Conservation (phyloP, 2,113 vertebrate genomes). For the Chloebia gouldiae region DNA sequence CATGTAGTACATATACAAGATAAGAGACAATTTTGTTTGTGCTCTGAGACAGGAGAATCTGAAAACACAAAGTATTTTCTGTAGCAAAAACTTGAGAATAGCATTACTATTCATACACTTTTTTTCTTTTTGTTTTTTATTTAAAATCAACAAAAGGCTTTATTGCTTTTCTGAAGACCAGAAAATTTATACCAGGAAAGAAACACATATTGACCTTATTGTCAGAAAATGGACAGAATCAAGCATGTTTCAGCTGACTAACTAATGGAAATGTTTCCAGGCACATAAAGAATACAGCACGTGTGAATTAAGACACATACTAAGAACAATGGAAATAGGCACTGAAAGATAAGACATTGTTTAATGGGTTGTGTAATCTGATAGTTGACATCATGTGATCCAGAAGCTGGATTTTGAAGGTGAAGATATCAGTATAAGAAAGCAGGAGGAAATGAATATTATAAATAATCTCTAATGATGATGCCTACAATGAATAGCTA, state of each 20-base stretch:
- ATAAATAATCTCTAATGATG: background rate
- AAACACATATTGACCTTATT: background rate
- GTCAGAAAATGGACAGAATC: background rate
- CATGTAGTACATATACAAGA: background rate
- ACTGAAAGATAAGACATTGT: constrained; percentile 38
- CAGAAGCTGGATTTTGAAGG: constrained; percentile 18
- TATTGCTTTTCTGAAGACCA: background rate
- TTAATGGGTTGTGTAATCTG: constrained; percentile 34
- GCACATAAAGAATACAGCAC: background rate
- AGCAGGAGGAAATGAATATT: background rate
- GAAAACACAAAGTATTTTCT: background rate
- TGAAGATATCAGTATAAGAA: background rate
- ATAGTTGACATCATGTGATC: background rate
- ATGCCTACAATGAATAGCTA: background rate
- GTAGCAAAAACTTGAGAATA: background rate
- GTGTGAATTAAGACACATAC: background rate
- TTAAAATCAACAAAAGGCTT: background rate
- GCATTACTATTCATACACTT: background rate
- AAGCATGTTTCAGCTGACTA: background rate
- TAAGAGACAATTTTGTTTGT: background rate
- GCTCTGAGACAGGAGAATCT: background rate
- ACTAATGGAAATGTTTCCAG: background rate
- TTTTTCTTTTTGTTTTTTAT: background rate
- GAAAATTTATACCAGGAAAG: background rate
- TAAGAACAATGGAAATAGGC: constrained; percentile 26